A percentile compares a stretch with the other conserved stretches of the same genome.
Conservation (phyloP, 1,140 invertebrate species). For the Linepithema humile region DNA sequence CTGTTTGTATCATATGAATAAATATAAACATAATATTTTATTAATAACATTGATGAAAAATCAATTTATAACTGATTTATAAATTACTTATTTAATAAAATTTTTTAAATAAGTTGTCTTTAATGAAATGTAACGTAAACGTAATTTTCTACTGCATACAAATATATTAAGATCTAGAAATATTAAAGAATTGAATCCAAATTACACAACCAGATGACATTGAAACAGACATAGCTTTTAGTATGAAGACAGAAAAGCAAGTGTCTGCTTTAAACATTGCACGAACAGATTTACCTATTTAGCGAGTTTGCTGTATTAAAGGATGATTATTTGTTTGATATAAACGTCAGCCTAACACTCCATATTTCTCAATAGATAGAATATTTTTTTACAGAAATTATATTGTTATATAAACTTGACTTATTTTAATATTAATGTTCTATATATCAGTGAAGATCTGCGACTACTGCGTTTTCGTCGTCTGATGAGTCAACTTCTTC, state of each 20-base stretch:
- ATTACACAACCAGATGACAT: too few species aligned
- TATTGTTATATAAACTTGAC: not conserved
- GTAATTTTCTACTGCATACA: not conserved
- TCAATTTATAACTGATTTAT: not conserved
- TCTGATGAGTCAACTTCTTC: slow-evolving; percentile 6
- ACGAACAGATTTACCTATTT: too few species aligned
- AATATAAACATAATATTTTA: not conserved
- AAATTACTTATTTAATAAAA: not conserved
- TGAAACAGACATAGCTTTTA: too few species aligned
- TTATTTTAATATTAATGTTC: slow-evolving; percentile 11
- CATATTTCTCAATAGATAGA: too few species aligned
- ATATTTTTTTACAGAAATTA: not conserved
- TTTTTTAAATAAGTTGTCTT: not conserved
- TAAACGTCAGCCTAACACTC: too few species aligned
- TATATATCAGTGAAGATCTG: slow-evolving; percentile 61
- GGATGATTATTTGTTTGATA: too few species aligned
- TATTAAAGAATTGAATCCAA: not conserved
- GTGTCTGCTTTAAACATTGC: too few species aligned
- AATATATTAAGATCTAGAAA: not conserved
- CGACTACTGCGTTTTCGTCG: slow-evolving; percentile 11
- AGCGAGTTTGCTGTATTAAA: too few species aligned
- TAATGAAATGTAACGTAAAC: not conserved
- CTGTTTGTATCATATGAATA: not conserved
- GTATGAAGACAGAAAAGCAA: too few species aligned
- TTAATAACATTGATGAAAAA: not conserved